Base-by-base conservation (phyloP, 2,797 vertebrate genomes). In the Danio choprae region DNA sequence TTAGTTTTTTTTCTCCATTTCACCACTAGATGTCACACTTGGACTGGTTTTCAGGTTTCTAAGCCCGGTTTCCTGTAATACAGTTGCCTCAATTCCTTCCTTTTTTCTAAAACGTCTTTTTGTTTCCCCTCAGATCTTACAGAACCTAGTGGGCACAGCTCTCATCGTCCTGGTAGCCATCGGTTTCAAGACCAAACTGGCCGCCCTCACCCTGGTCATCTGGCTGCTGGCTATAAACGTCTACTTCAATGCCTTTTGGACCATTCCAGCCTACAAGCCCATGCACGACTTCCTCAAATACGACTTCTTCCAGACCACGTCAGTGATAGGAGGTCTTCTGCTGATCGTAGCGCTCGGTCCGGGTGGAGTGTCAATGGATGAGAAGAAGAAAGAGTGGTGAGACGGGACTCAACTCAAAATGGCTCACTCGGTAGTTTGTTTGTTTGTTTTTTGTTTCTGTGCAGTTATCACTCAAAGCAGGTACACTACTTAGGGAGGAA, bases 231-330 rank as follows among this genome's bases (percentile, higher is more conserved):
- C 92, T 75, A 96, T 98, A 91, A 99, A 99, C 36, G 91, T 99
- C 86, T 99, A 98, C 88, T 97, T 98, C 93, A 99, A 99, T 41
- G 96, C 97, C 84, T 99, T 99, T 95, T 99, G 98, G 98, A 96
- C 95, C 91, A 81, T 99, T 84, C 97, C 98, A 0, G 89, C 93
- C 86, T 98, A 98, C 91, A 99, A 97, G 85, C 97, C 98, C 87
- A 98, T 99, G 97, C 97, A 99, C 0, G 98, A 99, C 92, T 98
- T 99, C 94, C 96, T 99, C 84, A 99, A 96, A 90, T 99, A 99
- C 0, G 98, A 99, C 91, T 99, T 99, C 95, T 99, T 99, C 95
- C 98, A 99, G 94, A 98, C 97, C 93, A 98, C 96, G 85, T 99
- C 98, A 0, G 98, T 99, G 84, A 98, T 99, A 7, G 98, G 98